These are phyloP conservation scores for Rhopalosiphum padi DNA, from an alignment of 1,140 invertebrate species.

Conservation along the genomic window DNA sequence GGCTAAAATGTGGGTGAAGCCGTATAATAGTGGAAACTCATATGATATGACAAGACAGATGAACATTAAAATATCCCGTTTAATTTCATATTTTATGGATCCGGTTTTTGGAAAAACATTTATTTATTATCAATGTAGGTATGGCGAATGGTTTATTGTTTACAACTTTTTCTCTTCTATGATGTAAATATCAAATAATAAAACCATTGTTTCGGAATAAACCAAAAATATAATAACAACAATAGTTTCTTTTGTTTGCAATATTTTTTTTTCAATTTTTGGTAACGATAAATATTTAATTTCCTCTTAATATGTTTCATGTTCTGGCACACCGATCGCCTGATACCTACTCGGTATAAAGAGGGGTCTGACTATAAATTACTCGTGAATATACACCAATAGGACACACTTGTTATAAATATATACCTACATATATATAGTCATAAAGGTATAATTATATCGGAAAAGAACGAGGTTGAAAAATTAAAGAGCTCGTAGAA, in stretches of 20 bases:
- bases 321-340: not conserved
- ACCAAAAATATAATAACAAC: conserved; percentile 3
- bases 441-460: conserved; percentile 13
- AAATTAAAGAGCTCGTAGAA: conserved; percentile 44
- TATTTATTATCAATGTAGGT: not conserved
- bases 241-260: conserved; percentile 1
- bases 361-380: not conserved
- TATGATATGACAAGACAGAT: conserved; percentile 18
- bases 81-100: conserved; percentile 29
- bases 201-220: conserved; percentile 22
- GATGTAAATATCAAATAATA: not conserved
- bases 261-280: conserved; percentile 17
- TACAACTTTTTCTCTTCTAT: not conserved
- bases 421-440: not conserved
- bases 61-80: not conserved
- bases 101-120: not conserved
- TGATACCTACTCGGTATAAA: not conserved
- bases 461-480: conserved; percentile 21
- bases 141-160: not conserved
- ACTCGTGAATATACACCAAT: conserved; percentile 2
- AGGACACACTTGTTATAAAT: conserved; percentile 12
- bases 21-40: not conserved
- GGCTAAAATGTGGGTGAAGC: not conserved
- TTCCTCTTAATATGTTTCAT: conserved; percentile 6
- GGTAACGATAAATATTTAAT: conserved; percentile 40